These are phyloP conservation scores for Heterodera carotae DNA, from an alignment of 1,140 invertebrate genomes.

Conservation along the genomic window DNA sequence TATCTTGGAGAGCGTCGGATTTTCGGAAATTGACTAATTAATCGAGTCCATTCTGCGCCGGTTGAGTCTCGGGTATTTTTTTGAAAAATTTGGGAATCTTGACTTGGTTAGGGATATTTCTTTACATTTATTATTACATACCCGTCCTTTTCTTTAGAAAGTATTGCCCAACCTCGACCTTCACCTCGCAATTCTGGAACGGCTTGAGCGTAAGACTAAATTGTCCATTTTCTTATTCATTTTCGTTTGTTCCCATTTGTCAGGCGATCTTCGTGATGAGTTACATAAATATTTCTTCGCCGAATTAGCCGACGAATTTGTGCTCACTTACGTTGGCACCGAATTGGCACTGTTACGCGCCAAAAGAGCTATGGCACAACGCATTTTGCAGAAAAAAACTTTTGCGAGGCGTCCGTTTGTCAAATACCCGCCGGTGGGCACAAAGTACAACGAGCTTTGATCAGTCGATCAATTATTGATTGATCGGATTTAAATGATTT, in stretches of 20 bases:
- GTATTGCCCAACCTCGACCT: slow-evolving; percentile 52
- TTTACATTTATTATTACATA: not conserved
- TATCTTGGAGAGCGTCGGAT: too few relatives aligned
- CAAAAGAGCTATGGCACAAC: slow-evolving; percentile 21
- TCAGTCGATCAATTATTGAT: too few relatives aligned
- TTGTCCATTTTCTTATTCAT: slow-evolving; percentile 36
- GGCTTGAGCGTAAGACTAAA: slow-evolving; percentile 46
- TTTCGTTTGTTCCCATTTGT: not conserved
- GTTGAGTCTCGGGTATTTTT: too few relatives aligned
- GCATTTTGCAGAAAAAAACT: slow-evolving; percentile 29
- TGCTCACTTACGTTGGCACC: slow-evolving; percentile 36
- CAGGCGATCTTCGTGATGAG: slow-evolving; percentile 46
- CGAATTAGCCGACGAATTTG: slow-evolving; percentile 41
- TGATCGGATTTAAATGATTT: too few relatives aligned
- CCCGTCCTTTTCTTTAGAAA: slow-evolving; percentile 45
- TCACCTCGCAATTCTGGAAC: slow-evolving; percentile 48
- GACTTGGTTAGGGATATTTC: too few relatives aligned
- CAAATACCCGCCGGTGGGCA: slow-evolving; percentile 25
- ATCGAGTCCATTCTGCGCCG: too few relatives aligned
- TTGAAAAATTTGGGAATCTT: too few relatives aligned
- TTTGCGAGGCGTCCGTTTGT: slow-evolving; percentile 34
- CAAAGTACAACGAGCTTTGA: slow-evolving; percentile 24
- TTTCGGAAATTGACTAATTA: too few relatives aligned
- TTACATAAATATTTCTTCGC: slow-evolving; percentile 41
- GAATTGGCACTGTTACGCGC: slow-evolving; percentile 25